These are phyloP conservation scores for Eupeodes latifasciatus DNA, from an alignment of 2,888 invertebrate species.

Conservation along the genomic window DNA sequence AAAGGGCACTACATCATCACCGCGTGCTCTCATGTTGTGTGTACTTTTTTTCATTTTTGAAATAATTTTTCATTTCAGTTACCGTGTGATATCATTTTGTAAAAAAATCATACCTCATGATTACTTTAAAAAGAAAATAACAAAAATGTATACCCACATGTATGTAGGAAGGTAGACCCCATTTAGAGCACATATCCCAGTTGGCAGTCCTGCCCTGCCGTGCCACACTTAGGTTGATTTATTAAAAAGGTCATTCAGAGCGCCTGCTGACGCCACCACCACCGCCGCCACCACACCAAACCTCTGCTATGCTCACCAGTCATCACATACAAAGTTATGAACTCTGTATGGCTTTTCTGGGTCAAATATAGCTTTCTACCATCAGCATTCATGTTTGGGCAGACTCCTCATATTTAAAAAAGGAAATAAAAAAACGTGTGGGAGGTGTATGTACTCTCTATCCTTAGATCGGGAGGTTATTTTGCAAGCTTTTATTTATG, in stretches of 20 bases:
- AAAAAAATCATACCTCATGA: constrained; percentile 68
- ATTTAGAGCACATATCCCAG: constrained; percentile 60
- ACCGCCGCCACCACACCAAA: neutral
- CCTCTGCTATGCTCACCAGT: constrained; percentile 12
- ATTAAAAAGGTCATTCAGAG: constrained; percentile 70
- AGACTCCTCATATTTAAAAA: constrained; percentile 15
- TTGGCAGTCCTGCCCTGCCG: constrained; percentile 57
- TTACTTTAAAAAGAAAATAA: constrained; percentile 44
- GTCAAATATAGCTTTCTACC: constrained; percentile 54
- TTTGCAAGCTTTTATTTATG: constrained; percentile 58
- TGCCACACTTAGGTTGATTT: constrained; percentile 62
- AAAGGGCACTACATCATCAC: constrained; percentile 39
- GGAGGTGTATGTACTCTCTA: neutral
- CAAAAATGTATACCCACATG: neutral
- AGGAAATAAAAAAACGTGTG: neutral
- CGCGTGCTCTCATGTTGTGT: constrained; percentile 45
- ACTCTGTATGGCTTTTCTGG: constrained; percentile 54
- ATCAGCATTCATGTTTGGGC: constrained; percentile 32
- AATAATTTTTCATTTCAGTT: constrained; percentile 66
- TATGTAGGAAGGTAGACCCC: constrained; percentile 57
- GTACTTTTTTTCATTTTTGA: constrained; percentile 49
- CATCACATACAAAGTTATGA: constrained; percentile 49
- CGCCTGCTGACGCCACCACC: neutral
- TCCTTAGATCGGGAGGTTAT: neutral
- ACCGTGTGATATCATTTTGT: constrained; percentile 65